These are phyloP conservation scores for Eulemur coronatus DNA, from an alignment of 2,797 vertebrate species.

Conservation along the genomic window DNA sequence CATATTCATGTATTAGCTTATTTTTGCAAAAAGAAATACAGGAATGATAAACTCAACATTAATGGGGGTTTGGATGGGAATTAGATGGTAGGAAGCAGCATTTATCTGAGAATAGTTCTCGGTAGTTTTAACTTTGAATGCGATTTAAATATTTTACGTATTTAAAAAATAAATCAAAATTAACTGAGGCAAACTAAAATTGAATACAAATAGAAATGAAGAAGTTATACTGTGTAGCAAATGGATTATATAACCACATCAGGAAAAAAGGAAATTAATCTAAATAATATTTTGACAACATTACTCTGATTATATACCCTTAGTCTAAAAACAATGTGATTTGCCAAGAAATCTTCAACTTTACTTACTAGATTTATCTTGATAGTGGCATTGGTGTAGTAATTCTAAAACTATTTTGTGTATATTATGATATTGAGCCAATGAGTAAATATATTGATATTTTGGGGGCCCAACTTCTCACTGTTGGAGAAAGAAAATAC, in stretches of 20 bases:
- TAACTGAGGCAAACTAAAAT: background rate
- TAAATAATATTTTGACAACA: background rate
- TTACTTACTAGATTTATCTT: background rate
- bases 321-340: background rate
- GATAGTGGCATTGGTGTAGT: background rate
- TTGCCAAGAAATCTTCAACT: background rate
- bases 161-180: background rate
- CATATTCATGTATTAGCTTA: background rate
- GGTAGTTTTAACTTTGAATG: background rate
- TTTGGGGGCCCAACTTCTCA: background rate
- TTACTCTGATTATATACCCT: background rate
- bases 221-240: background rate
- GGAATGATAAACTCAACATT: background rate
- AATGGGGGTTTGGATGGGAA: background rate
- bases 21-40: background rate
- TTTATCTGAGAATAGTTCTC: background rate
- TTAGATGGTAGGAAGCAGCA: background rate
- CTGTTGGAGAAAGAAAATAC: background rate
- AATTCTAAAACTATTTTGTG: background rate
- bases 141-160: background rate
- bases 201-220: background rate
- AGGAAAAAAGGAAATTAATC: background rate
- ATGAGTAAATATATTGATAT: background rate
- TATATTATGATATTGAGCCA: background rate
- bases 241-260: background rate